These are phyloP conservation scores for Unio delphinus DNA, from an alignment of 2,888 invertebrate genomes.

Conservation along the genomic window DNA sequence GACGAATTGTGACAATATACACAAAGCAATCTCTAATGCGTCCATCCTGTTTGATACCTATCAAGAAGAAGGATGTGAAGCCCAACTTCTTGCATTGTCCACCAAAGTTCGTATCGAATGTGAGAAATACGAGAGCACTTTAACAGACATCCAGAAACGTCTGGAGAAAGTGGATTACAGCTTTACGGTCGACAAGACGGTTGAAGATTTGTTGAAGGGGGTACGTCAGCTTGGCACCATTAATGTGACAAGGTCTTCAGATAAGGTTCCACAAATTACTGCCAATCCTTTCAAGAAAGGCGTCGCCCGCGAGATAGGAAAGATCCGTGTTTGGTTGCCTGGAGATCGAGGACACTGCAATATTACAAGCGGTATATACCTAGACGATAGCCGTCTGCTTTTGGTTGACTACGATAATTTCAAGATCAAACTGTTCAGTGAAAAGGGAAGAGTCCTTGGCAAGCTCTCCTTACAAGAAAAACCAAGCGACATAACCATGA, in stretches of 20 bases:
- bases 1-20: constrained; percentile 21
- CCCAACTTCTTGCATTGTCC: constrained; percentile 19
- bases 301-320: constrained; percentile 9
- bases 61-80: constrained; percentile 19
- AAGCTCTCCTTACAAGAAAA: constrained; percentile 21
- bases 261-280: constrained; percentile 12
- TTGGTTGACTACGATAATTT: constrained; percentile 31
- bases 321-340: constrained; percentile 21
- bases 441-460: constrained; percentile 14
- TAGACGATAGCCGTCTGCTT: constrained; percentile 22
- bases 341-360: constrained; percentile 30
- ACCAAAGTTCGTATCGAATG: constrained; percentile 17
- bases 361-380: constrained; percentile 26
- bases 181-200: constrained; percentile 15
- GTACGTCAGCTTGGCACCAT: constrained; percentile 21
- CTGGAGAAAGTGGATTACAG: constrained; percentile 23
- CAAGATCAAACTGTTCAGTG: constrained; percentile 24
- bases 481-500: constrained; percentile 25
- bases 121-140: constrained; percentile 17
- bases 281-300: constrained; percentile 6
- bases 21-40: constrained; percentile 29
- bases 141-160: constrained; percentile 14
- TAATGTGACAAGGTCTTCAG: constrained; percentile 14
- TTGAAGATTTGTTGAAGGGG: constrained; percentile 23
- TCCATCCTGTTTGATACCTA: constrained; percentile 22